Percentiles rank a stretch among this genome's conserved stretches.
These are phyloP conservation scores for Dryadula phaetusa DNA, from an alignment of 2,888 invertebrate genomes.

Conservation along the genomic window DNA sequence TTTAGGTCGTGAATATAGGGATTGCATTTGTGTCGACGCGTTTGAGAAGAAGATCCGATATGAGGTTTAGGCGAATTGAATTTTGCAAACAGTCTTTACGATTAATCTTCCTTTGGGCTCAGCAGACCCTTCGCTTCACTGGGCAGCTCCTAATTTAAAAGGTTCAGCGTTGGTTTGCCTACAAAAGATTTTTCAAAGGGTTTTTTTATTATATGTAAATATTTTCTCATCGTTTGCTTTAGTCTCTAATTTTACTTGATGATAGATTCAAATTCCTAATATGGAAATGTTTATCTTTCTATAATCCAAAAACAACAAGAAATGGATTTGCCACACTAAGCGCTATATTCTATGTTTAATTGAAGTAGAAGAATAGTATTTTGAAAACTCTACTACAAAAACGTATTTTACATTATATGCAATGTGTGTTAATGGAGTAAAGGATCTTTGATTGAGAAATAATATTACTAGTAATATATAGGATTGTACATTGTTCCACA, in stretches of 20 bases:
- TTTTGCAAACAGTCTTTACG: constrained; percentile 60
- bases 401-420: too few relatives aligned
- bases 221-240: background rate
- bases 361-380: too few relatives aligned
- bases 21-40: constrained; percentile 36
- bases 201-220: constrained; percentile 11
- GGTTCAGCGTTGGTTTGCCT: constrained; percentile 18
- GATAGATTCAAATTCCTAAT: background rate
- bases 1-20: constrained; percentile 34
- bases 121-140: constrained; percentile 30
- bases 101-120: constrained; percentile 42
- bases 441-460: background rate
- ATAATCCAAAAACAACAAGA: background rate
- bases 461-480: background rate
- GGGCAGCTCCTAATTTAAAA: constrained; percentile 28
- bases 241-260: background rate
- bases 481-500: background rate
- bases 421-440: too few relatives aligned
- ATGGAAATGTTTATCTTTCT: background rate
- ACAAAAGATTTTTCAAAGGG: constrained; percentile 23
- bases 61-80: constrained; percentile 69
- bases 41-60: constrained; percentile 72
- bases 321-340: background rate
- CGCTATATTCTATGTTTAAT: too few relatives aligned
- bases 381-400: too few relatives aligned